Conservation (phyloP, 1,140 invertebrate species). For the Papilio dardanus region DNA sequence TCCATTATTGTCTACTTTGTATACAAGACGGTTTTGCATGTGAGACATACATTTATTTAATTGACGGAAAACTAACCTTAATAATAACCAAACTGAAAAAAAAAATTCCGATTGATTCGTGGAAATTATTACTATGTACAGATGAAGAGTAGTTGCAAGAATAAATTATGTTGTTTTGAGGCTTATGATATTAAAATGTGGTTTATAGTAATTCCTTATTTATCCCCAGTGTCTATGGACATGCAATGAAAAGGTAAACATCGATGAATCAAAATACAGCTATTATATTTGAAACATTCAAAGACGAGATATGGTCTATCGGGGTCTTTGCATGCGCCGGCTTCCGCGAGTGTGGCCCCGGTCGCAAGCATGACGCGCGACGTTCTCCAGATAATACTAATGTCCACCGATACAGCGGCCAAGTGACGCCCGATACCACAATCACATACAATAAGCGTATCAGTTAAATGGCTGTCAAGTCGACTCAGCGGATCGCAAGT, state of each 20-base stretch:
- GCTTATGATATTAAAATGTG: too few species aligned
- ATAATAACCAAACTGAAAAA: neutral
- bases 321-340: slow-evolving; percentile 62
- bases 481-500: slow-evolving; percentile 50
- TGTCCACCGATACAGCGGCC: slow-evolving; percentile 67
- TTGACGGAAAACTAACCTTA: neutral
- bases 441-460: slow-evolving; percentile 72
- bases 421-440: slow-evolving; percentile 61
- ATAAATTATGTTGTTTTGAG: too few species aligned
- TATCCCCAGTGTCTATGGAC: too few species aligned
- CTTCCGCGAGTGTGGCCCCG: slow-evolving; percentile 73
- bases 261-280: slow-evolving; percentile 24
- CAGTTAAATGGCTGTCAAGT: slow-evolving; percentile 64
- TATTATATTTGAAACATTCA: slow-evolving; percentile 72
- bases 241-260: neutral
- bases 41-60: slow-evolving; percentile 3
- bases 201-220: too few species aligned
- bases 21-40: neutral
- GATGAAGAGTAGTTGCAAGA: too few species aligned
- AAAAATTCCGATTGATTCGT: too few species aligned
- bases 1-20: slow-evolving; percentile 19
- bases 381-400: slow-evolving; percentile 78
- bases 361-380: slow-evolving; percentile 72
- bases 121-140: too few species aligned
- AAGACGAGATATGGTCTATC: slow-evolving; percentile 69